Conservation (phyloP, 2,888 invertebrate genomes). For the Eristalis pertinax region DNA sequence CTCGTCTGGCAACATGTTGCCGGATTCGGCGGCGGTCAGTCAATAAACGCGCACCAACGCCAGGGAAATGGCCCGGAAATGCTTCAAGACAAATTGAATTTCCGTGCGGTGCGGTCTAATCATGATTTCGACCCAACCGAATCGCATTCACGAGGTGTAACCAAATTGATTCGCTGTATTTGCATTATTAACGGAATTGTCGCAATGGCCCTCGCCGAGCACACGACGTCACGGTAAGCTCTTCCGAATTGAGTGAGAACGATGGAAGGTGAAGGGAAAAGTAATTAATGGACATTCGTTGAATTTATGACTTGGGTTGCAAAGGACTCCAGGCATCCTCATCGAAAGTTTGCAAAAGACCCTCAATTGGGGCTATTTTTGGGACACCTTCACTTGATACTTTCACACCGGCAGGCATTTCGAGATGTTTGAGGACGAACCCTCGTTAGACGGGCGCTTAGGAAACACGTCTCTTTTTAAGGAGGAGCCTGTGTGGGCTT, state of each 20-base stretch:
- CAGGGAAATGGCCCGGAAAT: too few species aligned
- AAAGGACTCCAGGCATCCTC: neutral
- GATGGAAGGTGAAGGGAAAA: slow-evolving; percentile 2
- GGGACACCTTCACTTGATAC: neutral
- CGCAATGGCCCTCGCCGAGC: neutral
- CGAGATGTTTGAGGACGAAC: neutral
- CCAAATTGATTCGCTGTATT: slow-evolving; percentile 18
- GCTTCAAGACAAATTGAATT: neutral
- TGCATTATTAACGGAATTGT: slow-evolving; percentile 21
- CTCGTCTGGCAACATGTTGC: slow-evolving; percentile 55
- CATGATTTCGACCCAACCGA: slow-evolving; percentile 15
- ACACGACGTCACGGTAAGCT: neutral
- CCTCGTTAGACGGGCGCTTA: neutral
- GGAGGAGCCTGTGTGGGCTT: neutral
- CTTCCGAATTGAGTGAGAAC: neutral
- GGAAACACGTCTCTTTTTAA: neutral
- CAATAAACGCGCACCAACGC: neutral
- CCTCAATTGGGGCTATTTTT: neutral
- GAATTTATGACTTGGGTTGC: slow-evolving; percentile 4
- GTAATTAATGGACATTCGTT: slow-evolving; percentile 5
- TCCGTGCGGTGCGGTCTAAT: neutral
- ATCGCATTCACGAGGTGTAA: slow-evolving; percentile 21
- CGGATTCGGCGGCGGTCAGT: neutral
- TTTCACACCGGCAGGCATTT: neutral
- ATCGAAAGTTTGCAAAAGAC: neutral